Evolutionary conservation across 2,888 invertebrate species (phyloP).

Genomic region (Oscheius myriophilus): DNA sequence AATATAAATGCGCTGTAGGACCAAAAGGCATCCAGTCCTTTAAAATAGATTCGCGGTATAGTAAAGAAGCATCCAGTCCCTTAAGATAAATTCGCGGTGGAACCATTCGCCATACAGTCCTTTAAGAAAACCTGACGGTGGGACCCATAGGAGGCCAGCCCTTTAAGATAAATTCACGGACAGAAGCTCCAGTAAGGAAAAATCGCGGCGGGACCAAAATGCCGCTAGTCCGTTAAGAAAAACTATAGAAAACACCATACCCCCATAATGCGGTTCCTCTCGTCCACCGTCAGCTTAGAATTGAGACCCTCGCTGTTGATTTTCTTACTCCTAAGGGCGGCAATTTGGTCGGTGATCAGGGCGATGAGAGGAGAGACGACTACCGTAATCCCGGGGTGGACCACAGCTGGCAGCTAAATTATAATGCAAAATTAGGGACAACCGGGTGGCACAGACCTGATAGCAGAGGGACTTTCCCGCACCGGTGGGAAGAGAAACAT

Average conservation of each 20-base stretch:
- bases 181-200: no score
- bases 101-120: no score
- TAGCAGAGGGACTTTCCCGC: constrained; percentile 94
- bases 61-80: no score
- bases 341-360: constrained; percentile 86
- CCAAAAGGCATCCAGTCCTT: no score
- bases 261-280: constrained; percentile 81
- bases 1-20: no score
- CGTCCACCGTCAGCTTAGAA: constrained; percentile 84
- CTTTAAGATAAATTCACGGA: no score
- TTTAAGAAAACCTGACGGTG: no score
- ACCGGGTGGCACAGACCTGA: constrained; percentile 78
- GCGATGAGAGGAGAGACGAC: constrained; percentile 96
- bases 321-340: constrained; percentile 82
- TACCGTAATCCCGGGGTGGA: constrained; percentile 83
- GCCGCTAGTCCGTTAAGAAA: no score
- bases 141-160: no score
- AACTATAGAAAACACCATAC: constrained; percentile 39
- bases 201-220: not conserved
- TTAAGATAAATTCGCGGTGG: no score
- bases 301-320: constrained; percentile 89
- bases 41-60: no score
- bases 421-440: constrained; percentile 73
- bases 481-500: constrained; percentile 97
- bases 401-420: constrained; percentile 86